These are phyloP conservation scores for Acromyrmex heyeri DNA, from an alignment of 1,140 invertebrate genomes.

Conservation along the genomic window DNA sequence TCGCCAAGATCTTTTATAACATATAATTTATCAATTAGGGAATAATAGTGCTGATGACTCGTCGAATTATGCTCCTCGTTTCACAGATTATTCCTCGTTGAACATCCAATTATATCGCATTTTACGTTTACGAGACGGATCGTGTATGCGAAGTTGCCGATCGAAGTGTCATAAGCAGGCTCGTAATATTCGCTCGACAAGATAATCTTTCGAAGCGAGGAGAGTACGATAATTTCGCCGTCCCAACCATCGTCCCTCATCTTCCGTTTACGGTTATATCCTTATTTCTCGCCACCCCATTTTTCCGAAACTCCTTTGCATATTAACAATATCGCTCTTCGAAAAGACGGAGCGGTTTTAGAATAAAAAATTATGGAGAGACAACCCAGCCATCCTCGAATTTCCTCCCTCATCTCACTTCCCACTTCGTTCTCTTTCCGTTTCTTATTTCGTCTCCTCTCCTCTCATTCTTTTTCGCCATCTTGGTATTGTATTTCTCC, in stretches of 20 bases:
- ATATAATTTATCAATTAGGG: slow-evolving; percentile 8
- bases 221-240: slow-evolving; percentile 70
- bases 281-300: slow-evolving; percentile 85
- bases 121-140: slow-evolving; percentile 34
- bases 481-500: slow-evolving; percentile 36
- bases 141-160: slow-evolving; percentile 36
- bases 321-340: slow-evolving; percentile 86
- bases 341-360: slow-evolving; percentile 82
- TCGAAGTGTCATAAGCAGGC: slow-evolving; percentile 66
- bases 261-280: slow-evolving; percentile 76
- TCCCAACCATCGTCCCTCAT: slow-evolving; percentile 66
- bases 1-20: background rate
- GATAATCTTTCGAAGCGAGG: slow-evolving; percentile 78
- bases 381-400: slow-evolving; percentile 70
- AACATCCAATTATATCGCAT: background rate
- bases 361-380: slow-evolving; percentile 86
- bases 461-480: slow-evolving; percentile 47
- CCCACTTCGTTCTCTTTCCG: slow-evolving; percentile 73
- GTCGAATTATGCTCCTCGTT: background rate
- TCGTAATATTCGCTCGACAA: slow-evolving; percentile 78
- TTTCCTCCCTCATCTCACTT: slow-evolving; percentile 62
- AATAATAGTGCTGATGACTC: background rate
- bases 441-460: slow-evolving; percentile 9
- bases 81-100: background rate
- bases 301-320: slow-evolving; percentile 86